Conservation (phyloP, 2,113 vertebrate species). For the Ceyx melanurus region DNA sequence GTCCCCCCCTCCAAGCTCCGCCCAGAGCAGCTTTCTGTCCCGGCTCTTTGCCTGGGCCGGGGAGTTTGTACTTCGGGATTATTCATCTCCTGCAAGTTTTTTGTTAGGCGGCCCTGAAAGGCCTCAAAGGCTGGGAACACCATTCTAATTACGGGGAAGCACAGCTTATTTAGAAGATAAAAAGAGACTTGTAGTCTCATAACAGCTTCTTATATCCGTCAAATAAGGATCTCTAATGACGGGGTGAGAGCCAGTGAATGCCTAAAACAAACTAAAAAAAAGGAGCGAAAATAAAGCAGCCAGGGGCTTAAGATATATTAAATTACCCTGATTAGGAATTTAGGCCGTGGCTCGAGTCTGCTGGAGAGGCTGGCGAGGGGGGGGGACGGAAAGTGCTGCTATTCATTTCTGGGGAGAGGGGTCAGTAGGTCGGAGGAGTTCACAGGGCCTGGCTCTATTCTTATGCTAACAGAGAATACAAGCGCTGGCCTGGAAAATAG, state of each 20-base stretch:
- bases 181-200: constrained; percentile 82
- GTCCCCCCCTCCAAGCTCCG: neutral
- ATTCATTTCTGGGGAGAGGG: constrained; percentile 90
- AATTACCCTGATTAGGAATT: constrained; percentile 99
- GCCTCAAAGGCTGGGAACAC: constrained; percentile 83
- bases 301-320: constrained; percentile 96
- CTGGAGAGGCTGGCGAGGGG: constrained; percentile 84
- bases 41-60: constrained; percentile 57
- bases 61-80: constrained; percentile 72
- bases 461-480: constrained; percentile 92
- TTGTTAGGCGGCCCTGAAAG: constrained; percentile 78
- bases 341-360: constrained; percentile 88
- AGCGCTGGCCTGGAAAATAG: constrained; percentile 92
- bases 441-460: constrained; percentile 93
- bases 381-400: constrained; percentile 82
- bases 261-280: constrained; percentile 93
- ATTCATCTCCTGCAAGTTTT: constrained; percentile 75
- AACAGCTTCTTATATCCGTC: constrained; percentile 83
- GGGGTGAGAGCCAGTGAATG: constrained; percentile 87
- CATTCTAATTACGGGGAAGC: constrained; percentile 84
- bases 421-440: constrained; percentile 94
- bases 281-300: constrained; percentile 88
- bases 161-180: constrained; percentile 83
- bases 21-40: constrained; percentile 48
- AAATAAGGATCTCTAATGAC: constrained; percentile 84